phyloP scores from a whole-genome alignment of 2,113 vertebrate species.

The Brachyistius frenatus region DNA sequence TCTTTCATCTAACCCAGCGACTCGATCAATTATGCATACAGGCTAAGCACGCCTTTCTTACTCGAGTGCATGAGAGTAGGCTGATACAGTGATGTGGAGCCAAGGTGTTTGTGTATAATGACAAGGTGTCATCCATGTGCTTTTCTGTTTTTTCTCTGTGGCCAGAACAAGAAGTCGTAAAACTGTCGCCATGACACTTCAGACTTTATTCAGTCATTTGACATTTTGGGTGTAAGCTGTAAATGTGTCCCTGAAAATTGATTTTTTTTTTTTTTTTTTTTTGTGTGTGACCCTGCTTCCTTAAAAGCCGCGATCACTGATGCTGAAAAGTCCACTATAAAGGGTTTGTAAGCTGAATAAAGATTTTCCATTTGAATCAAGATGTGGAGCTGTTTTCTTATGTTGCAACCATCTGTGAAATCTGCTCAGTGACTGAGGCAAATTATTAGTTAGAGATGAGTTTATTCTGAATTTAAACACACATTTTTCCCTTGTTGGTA shows the following conservation, averaged over 20 bases:
- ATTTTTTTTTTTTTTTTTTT: not conserved
- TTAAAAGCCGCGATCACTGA: not conserved
- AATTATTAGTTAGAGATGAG: too few relatives aligned
- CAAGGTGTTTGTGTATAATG: slow-evolving; percentile 45
- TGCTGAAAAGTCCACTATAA: not conserved
- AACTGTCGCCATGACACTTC: not conserved
- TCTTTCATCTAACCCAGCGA: slow-evolving; percentile 69
- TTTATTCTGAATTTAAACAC: too few relatives aligned
- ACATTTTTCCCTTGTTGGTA: not conserved
- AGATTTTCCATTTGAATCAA: not conserved
- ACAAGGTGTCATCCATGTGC: not conserved
- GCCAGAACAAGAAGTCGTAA: not conserved
- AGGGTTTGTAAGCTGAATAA: not conserved
- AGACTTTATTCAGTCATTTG: not conserved
- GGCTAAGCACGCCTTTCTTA: slow-evolving; percentile 59
- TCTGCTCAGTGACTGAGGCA: too few relatives aligned
- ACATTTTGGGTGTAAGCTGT: not conserved
- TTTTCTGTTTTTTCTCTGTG: slow-evolving; percentile 9
- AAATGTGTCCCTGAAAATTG: not conserved
- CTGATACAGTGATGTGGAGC: slow-evolving; percentile 20
- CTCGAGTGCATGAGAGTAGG: slow-evolving; percentile 60
- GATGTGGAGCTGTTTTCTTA: not conserved
- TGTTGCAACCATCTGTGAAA: not conserved
- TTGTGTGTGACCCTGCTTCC: not conserved
- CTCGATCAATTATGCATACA: slow-evolving; percentile 77